These are phyloP conservation scores for Falco punctatus DNA, from an alignment of 2,113 vertebrate species.

Conservation along the genomic window DNA sequence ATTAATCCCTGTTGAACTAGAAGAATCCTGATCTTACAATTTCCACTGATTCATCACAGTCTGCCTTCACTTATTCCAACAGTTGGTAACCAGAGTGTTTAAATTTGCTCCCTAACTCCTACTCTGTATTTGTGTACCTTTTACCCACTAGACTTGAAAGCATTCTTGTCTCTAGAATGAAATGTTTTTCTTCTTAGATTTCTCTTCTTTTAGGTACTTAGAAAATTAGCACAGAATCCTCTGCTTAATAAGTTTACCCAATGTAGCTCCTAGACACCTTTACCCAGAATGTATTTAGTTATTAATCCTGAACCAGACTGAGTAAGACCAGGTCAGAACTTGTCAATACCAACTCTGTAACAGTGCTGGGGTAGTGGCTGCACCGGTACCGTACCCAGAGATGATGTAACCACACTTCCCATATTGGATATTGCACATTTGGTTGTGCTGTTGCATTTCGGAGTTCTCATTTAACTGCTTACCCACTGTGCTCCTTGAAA, in stretches of 20 bases:
- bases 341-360: accelerated
- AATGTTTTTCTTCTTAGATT: neutral
- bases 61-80: slow-evolving; percentile 1
- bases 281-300: neutral
- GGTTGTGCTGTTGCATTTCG: neutral
- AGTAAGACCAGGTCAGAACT: neutral
- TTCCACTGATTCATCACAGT: neutral
- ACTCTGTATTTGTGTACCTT: neutral
- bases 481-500: neutral
- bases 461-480: neutral
- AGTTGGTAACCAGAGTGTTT: neutral
- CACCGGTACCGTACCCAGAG: neutral
- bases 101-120: neutral
- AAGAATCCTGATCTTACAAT: neutral
- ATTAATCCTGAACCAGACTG: neutral
- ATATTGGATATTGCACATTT: neutral
- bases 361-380: neutral
- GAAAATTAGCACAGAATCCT: neutral
- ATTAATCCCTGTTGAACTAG: neutral
- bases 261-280: neutral
- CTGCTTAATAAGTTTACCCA: neutral
- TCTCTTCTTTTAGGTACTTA: neutral
- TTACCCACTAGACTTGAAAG: neutral
- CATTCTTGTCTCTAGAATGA: neutral
- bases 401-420: neutral